These are phyloP conservation scores for Tursiops truncatus DNA, from an alignment of 2,113 vertebrate genomes.

Conservation along the genomic window DNA sequence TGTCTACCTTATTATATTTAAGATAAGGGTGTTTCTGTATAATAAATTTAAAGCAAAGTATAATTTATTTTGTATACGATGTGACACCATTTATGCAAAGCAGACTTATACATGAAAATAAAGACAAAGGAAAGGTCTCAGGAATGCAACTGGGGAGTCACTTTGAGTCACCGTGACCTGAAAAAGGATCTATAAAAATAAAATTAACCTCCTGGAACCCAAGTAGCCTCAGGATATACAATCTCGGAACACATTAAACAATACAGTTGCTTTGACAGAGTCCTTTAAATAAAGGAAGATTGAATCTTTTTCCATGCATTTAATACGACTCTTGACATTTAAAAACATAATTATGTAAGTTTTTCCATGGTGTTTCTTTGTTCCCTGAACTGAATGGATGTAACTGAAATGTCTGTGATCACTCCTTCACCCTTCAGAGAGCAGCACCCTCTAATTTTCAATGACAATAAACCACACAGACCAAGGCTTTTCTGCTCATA, in stretches of 20 bases:
- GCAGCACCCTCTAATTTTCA: not conserved
- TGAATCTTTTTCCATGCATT: not conserved
- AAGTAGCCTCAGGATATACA: constrained; percentile 9
- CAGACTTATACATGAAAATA: not conserved
- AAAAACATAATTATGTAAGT: not conserved
- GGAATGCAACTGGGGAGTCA: not conserved
- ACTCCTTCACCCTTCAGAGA: not conserved
- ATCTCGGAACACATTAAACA: not conserved
- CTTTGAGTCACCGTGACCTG: constrained; percentile 7
- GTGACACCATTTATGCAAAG: not conserved
- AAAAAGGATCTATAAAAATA: constrained; percentile 44
- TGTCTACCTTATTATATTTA: not conserved
- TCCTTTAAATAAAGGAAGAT: not conserved
- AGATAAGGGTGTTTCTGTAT: not conserved
- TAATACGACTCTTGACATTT: constrained; percentile 31
- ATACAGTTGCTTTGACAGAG: not conserved
- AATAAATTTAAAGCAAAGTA: not conserved
- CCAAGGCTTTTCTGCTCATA: not conserved
- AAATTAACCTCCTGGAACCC: constrained; percentile 54
- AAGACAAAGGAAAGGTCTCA: not conserved
- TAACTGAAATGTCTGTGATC: not conserved
- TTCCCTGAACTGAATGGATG: not conserved
- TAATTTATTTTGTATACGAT: not conserved
- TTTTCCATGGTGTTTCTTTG: not conserved
- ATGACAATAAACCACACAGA: too few relatives aligned